These are phyloP conservation scores for Aleiodes testaceus DNA, from an alignment of 2,888 invertebrate species.

Conservation along the genomic window DNA sequence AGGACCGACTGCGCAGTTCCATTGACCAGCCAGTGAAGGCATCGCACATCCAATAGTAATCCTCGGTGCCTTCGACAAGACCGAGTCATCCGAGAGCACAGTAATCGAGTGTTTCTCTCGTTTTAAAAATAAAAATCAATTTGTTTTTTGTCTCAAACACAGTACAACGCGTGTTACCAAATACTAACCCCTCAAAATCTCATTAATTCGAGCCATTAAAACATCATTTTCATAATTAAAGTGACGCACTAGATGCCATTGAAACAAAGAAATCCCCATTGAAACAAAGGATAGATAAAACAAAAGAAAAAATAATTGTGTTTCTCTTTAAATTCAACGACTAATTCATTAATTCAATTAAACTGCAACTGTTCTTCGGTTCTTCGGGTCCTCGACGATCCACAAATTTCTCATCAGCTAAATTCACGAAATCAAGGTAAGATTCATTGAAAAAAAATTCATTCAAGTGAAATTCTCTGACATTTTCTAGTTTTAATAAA, in stretches of 20 bases:
- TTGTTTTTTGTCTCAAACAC: slow-evolving; percentile 33
- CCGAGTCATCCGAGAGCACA: slow-evolving; percentile 51
- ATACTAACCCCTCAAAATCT: not conserved
- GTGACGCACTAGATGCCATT: not conserved
- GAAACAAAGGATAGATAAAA: not conserved
- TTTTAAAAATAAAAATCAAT: slow-evolving; percentile 10
- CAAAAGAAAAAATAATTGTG: not conserved
- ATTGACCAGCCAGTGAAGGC: slow-evolving; percentile 65
- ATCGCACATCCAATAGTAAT: slow-evolving; percentile 63
- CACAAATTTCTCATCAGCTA: slow-evolving; percentile 37
- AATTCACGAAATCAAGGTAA: slow-evolving; percentile 37
- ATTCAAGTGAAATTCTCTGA: not conserved
- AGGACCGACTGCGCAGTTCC: slow-evolving; percentile 65
- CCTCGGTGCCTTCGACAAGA: slow-evolving; percentile 65
- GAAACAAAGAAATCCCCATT: not conserved
- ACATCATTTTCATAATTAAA: too few species aligned
- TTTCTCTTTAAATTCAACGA: not conserved
- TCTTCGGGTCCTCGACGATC: slow-evolving; percentile 54
- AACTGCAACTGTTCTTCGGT: slow-evolving; percentile 70
- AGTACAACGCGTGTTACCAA: not conserved
- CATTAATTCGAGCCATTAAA: not conserved
- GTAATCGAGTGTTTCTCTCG: slow-evolving; percentile 44
- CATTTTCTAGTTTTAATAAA: not conserved
- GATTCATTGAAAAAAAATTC: not conserved
- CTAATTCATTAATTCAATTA: slow-evolving; percentile 42